Evolutionary conservation across 2,888 invertebrate species (phyloP), one percentile per base, ranked within the genome.

Genomic region (Bellardia bayeri): DNA sequence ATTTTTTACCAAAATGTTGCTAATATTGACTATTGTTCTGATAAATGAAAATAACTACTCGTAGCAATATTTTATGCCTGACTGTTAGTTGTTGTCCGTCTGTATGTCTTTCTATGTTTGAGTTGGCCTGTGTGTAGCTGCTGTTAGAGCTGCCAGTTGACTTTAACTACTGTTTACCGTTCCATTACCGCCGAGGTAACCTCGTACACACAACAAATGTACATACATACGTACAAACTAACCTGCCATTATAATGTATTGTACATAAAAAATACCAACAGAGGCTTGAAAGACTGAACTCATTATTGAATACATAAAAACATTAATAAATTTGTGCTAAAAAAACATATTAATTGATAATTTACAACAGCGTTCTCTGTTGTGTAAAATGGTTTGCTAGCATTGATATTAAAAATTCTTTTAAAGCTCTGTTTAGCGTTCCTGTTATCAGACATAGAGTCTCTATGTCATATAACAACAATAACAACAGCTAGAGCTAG

Each of bases 141-240:
- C 54, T 64, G 69, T 72, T 71, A 51, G 37, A 30, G 64, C 45
- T 64, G 80, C 51, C 42, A 71, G 74, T 76, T 76, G 66, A 71
- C 63, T 75, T 75, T n/a, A 83, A 80, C 81, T 87, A 87, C 87
- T 87, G 87, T 87, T 87, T 84, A 81, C 83, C 80, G 51, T 63
- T 54, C 51, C 71, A 82, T 76, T 79, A 75, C 80, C 68, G 83
- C 37, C 51, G 37, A 23, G 54, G 63, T 75, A 66, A 76, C 72
- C 16, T 81, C n/a, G 45, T 63, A 71, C 64, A 75, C 61, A 42
- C 13, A 37, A 49, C 30, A 33, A 13, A 37, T 45, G n/a, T 40
- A 40, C 23, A 23, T 23, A 23, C 23, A 23, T n/a, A 58, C 7
- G 11, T 51, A 51, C 45, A 74, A 69, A 45, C n/a, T 14, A 64